Percentiles rank a stretch among this genome's conserved stretches.
These are phyloP conservation scores for Ageneiosus marmoratus DNA, from an alignment of 2,113 vertebrate genomes.

Conservation along the genomic window DNA sequence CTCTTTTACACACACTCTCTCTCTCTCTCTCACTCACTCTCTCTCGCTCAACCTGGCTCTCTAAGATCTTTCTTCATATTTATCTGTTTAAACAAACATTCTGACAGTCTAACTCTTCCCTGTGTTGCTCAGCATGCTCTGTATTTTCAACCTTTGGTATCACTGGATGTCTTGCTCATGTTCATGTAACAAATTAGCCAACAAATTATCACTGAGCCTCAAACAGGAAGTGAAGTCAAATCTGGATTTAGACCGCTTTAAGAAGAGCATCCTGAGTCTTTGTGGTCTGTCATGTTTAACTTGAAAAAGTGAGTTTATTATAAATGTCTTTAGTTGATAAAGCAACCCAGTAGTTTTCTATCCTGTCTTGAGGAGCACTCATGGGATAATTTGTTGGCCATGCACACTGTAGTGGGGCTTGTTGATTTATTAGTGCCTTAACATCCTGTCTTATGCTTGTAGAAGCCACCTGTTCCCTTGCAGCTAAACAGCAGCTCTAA, in stretches of 20 bases:
- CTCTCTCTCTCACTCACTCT: too few species aligned
- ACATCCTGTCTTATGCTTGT: conserved; percentile 68
- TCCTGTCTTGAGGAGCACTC: neutral
- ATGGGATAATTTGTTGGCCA: conserved; percentile 35
- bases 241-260: neutral
- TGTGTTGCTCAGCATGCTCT: conserved; percentile 67
- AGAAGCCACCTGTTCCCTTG: conserved; percentile 80
- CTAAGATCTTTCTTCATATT: conserved; percentile 68
- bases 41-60: conserved; percentile 68
- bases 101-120: conserved; percentile 72
- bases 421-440: conserved; percentile 1
- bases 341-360: neutral
- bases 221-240: neutral
- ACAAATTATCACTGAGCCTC: conserved; percentile 25
- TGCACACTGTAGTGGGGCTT: neutral
- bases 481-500: conserved; percentile 66
- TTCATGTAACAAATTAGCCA: conserved; percentile 20
- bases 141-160: conserved; percentile 60
- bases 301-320: neutral
- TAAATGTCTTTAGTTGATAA: neutral
- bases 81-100: conserved; percentile 70
- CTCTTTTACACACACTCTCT: too few species aligned
- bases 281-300: neutral
- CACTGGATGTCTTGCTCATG: conserved; percentile 16
- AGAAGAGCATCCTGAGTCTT: neutral